These are phyloP conservation scores for Carabus problematicus DNA, from an alignment of 2,888 invertebrate genomes.

Conservation along the genomic window DNA sequence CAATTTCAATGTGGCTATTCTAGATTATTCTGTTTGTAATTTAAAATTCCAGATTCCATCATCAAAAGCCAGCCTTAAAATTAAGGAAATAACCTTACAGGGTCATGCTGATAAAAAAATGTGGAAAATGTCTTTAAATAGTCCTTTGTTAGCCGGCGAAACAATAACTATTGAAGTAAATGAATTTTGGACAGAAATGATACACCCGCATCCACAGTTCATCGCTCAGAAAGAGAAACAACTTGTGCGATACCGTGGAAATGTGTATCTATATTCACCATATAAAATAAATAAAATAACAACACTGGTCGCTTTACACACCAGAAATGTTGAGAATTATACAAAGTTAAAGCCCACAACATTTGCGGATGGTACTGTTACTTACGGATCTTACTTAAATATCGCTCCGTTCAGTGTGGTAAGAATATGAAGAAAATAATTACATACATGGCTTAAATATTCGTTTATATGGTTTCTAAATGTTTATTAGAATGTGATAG, in stretches of 20 bases:
- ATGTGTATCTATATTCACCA: slow-evolving; percentile 82
- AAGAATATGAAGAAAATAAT: slow-evolving; percentile 1
- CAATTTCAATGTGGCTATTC: no score
- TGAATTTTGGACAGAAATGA: slow-evolving; percentile 76
- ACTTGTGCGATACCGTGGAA: slow-evolving; percentile 85
- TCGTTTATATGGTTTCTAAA: background rate
- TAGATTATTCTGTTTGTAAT: background rate
- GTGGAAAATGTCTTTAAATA: slow-evolving; percentile 25
- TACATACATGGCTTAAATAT: background rate
- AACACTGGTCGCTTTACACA: slow-evolving; percentile 78
- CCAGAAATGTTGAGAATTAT: slow-evolving; percentile 82
- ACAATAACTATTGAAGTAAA: slow-evolving; percentile 68
- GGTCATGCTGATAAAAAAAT: slow-evolving; percentile 27
- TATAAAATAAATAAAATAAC: slow-evolving; percentile 83
- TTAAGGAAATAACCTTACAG: slow-evolving; percentile 23
- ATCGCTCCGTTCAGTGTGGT: slow-evolving; percentile 64
- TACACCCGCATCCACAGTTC: slow-evolving; percentile 84
- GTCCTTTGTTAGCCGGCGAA: slow-evolving; percentile 11
- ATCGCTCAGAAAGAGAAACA: slow-evolving; percentile 95
- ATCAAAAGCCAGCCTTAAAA: slow-evolving; percentile 17
- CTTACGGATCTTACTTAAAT: slow-evolving; percentile 88
- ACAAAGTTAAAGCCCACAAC: slow-evolving; percentile 82
- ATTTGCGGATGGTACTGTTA: slow-evolving; percentile 79
- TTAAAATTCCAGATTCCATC: slow-evolving; percentile 26
- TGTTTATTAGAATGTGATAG: slow-evolving; percentile 61